Conservation (phyloP, 2,888 invertebrate genomes). For the Eupithecia subumbrata region DNA sequence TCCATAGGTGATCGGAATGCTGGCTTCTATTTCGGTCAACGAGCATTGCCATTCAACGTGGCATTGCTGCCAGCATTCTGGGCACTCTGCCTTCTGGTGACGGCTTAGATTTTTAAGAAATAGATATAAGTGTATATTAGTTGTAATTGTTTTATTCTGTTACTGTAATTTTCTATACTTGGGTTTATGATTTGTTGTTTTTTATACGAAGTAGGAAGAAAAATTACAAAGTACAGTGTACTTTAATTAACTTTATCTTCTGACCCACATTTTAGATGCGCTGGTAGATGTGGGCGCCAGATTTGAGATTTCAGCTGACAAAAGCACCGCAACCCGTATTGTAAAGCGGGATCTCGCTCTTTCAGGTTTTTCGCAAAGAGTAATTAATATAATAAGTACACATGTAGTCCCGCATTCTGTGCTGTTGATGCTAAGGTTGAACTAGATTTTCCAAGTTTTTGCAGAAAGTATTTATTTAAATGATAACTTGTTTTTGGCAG, state of each 20-base stretch:
- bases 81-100: too few species aligned
- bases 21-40: too few species aligned
- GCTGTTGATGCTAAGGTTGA: not conserved
- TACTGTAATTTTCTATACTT: too few species aligned
- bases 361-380: not conserved
- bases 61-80: too few species aligned
- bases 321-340: not conserved
- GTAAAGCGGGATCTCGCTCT: not conserved
- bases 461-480: accelerated
- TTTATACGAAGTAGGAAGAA: not conserved
- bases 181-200: too few species aligned
- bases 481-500: not conserved
- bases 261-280: not conserved
- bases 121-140: too few species aligned
- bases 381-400: not conserved
- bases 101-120: too few species aligned
- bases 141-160: too few species aligned
- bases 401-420: not conserved
- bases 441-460: not conserved
- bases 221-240: not conserved
- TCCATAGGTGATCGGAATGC: too few species aligned
- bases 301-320: not conserved
- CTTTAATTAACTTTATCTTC: not conserved
- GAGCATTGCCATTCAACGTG: too few species aligned
- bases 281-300: not conserved